Evolutionary conservation across 2,113 vertebrate genomes (phyloP), one percentile per base, ranked within the genome.

Genomic region (rat (Rattus norvegicus)): DNA sequence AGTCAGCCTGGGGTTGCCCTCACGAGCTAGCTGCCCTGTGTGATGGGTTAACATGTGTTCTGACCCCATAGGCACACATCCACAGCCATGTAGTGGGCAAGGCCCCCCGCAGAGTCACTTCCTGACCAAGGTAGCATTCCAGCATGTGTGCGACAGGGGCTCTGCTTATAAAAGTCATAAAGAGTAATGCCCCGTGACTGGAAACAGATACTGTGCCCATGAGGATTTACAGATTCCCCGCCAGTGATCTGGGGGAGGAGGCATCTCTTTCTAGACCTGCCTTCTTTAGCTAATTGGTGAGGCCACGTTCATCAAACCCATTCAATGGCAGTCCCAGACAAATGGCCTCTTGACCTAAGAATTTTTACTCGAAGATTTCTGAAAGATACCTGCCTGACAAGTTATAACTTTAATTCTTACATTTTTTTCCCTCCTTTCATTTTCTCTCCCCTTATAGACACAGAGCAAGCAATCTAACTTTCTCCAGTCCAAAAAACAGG

Each of bases 91-190:
- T 1, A 13, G 1, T 0, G 0, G 65, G 52, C 12, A 47, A 2
- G 0, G 33, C 24, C 52, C 96, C 77, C 47, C 47, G 0, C 0
- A 75, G 83, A 76, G 49, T 10, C 7, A 13, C 96, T 92, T 89
- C 93, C 94, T 67, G 59, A 85, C 10, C 86, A 97, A 98, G 97
- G 79, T 88, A 24, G 14, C 2, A 0, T 63, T 39, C 88, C 93
- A 72, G 97, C 94, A 92, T 77, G 86, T 39, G 1, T n/a, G 63
- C 91, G 96, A 69, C 95, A 93, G 61, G 96, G 97, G 75, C 94
- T 95, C 93, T 85, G 94, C 79, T 87, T 65, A 90, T 96, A 97
- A 98, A 98, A 97, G 93, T 85, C 98, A 95, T 97, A 96, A 98
- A 98, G 92, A 97, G 95, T 93, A 98, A 98, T 70, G 24, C 95